Conservation (phyloP, 1,140 invertebrate genomes). For the Arctopsyche grandis region DNA sequence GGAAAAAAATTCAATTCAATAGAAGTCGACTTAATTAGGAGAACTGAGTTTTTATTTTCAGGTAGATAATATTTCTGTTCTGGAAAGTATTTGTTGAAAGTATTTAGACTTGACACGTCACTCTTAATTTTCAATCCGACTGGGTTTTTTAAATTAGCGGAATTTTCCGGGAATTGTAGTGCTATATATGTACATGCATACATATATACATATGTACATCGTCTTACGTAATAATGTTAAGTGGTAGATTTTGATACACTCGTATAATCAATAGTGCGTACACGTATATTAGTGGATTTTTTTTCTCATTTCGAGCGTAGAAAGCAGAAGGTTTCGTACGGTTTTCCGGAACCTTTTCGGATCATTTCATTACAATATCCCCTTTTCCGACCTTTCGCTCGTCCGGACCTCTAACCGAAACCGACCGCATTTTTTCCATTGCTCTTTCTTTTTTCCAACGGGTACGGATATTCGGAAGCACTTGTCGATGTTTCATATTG, state of each 20-base stretch:
- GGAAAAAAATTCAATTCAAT: too few species aligned
- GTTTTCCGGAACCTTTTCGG: conserved; percentile 19
- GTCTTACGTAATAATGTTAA: neutral
- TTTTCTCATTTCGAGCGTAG: conserved; percentile 12
- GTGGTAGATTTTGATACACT: neutral
- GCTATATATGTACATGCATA: neutral
- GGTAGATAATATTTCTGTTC: too few species aligned
- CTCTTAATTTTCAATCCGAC: too few species aligned
- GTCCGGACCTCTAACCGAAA: neutral
- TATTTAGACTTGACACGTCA: too few species aligned
- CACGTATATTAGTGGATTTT: neutral
- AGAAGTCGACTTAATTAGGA: too few species aligned
- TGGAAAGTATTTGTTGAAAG: too few species aligned
- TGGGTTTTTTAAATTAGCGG: too few species aligned
- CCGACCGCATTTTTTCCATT: neutral
- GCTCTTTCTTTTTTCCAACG: neutral
- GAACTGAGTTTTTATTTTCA: too few species aligned
- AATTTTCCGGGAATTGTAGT: too few species aligned
- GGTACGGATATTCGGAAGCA: too few species aligned
- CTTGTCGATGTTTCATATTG: too few species aligned
- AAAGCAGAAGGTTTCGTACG: conserved; percentile 7
- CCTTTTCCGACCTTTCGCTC: neutral
- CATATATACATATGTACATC: neutral
- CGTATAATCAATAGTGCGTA: neutral
- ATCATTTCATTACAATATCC: conserved; percentile 18